Evolutionary conservation across 2,797 vertebrate species (phyloP).

Genomic region (Euthynnus affinis): DNA sequence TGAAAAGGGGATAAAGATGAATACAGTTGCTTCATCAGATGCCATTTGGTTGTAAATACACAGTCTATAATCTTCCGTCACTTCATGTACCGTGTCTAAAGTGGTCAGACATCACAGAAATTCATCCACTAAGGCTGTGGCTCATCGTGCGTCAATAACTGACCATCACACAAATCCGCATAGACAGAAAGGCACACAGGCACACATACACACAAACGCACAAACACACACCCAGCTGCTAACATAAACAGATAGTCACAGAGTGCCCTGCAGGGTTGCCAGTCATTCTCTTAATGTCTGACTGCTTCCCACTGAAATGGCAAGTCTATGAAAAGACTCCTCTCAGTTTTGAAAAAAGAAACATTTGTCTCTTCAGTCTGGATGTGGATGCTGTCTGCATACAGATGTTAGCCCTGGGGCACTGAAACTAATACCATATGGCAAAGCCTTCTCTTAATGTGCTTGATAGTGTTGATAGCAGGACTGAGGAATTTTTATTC

Average conservation of each 20-base stretch:
- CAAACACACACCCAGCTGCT: conserved; percentile 32
- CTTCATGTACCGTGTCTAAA: background rate
- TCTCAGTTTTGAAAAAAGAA: conserved; percentile 41
- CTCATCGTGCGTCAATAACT: conserved; percentile 28
- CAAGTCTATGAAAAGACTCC: conserved; percentile 52
- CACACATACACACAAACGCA: conserved; percentile 6
- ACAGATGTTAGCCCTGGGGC: conserved; percentile 73
- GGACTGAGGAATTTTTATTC: conserved; percentile 28
- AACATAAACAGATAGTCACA: conserved; percentile 49
- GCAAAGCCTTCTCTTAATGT: conserved; percentile 44
- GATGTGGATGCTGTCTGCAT: conserved; percentile 61
- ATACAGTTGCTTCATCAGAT: background rate
- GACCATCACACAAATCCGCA: conserved; percentile 29
- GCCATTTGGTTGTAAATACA: background rate
- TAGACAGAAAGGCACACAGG: conserved; percentile 1
- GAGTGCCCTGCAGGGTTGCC: conserved; percentile 53
- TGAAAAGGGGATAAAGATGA: conserved; percentile 3
- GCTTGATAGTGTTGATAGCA: conserved; percentile 48
- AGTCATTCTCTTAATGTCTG: conserved; percentile 59
- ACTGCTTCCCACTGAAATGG: conserved; percentile 51
- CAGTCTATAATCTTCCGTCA: background rate
- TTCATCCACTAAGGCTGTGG: background rate
- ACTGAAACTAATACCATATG: conserved; percentile 67
- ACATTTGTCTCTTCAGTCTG: conserved; percentile 58
- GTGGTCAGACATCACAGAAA: conserved; percentile 12